Evolutionary conservation across 2,797 vertebrate species (phyloP), one percentile per base, ranked within the genome.

Genomic region (Macroramphosus scolopax): DNA sequence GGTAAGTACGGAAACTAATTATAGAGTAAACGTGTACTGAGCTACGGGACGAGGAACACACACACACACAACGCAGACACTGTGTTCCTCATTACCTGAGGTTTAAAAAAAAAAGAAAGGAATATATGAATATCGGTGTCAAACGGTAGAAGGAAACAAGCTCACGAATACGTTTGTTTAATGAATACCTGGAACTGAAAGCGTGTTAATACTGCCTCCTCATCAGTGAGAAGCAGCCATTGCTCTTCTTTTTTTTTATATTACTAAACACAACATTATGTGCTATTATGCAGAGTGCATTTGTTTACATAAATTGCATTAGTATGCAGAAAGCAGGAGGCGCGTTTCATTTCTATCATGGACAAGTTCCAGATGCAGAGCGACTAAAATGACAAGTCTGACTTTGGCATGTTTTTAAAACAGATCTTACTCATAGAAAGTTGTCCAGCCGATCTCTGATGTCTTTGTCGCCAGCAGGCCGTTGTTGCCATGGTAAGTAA

Each of bases 401-500:
- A n/a, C n/a, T n/a, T n/a, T n/a, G n/a, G n/a, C n/a, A n/a, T n/a
- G n/a, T n/a, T n/a, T n/a, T n/a, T n/a, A n/a, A n/a, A n/a, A n/a
- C n/a, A n/a, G n/a, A n/a, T n/a, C 97, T 94, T 85, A 99, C 97
- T 99, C 95, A 59, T 95, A 98, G 80, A 99, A 99, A 1, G 96
- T 98, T 1, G 95, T 97, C 97, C 97, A 99, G 51, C 96, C 97
- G 13, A 94, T 98, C 77, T 96, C 92, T 6, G 92, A 95, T 0
- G 94, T 99, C 85, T 97, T 99, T 1, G 95, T 98, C 36, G 97
- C 96, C 63, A 99, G 76, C 36, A 99, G 93, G 5, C 95, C 96
- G 3, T 94, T 98, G 60, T 92, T 98, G 34, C 95, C 95, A 1
- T 99, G 97, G 84, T 99, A 99, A 1, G 97, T 99, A 46, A 98